These are phyloP conservation scores for Odontomachus brunneus DNA, from an alignment of 1,140 invertebrate species.

Conservation along the genomic window DNA sequence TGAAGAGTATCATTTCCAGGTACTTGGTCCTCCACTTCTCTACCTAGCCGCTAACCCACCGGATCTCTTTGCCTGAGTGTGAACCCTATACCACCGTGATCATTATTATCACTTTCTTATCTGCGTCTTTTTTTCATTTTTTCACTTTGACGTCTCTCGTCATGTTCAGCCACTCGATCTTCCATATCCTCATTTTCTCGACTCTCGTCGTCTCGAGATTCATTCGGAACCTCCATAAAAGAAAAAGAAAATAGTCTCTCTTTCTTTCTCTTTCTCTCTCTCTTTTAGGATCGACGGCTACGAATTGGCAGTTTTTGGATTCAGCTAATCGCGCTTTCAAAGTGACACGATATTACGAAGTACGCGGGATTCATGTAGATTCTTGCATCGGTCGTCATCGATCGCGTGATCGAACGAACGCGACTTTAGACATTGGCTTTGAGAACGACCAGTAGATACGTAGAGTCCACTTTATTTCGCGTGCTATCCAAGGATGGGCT, in stretches of 20 bases:
- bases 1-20: slow-evolving; percentile 93
- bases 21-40: slow-evolving; percentile 81
- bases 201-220: slow-evolving; percentile 32
- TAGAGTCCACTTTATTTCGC: not conserved
- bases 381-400: not conserved
- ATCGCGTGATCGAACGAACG: not conserved
- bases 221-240: slow-evolving; percentile 7
- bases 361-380: not conserved
- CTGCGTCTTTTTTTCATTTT: slow-evolving; percentile 37
- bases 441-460: not conserved
- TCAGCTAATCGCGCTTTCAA: not conserved
- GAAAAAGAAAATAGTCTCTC: not conserved
- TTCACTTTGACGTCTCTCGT: slow-evolving; percentile 56
- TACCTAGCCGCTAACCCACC: slow-evolving; percentile 58
- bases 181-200: slow-evolving; percentile 52
- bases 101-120: slow-evolving; percentile 49
- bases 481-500: not conserved
- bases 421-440: not conserved
- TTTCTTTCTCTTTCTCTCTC: not conserved
- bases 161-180: slow-evolving; percentile 62
- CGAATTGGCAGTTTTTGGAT: slow-evolving; percentile 34
- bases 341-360: not conserved
- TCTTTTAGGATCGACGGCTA: not conserved
- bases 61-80: slow-evolving; percentile 80
- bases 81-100: slow-evolving; percentile 68